These are phyloP conservation scores for Arion vulgaris DNA, from an alignment of 1,140 invertebrate genomes.

Conservation along the genomic window DNA sequence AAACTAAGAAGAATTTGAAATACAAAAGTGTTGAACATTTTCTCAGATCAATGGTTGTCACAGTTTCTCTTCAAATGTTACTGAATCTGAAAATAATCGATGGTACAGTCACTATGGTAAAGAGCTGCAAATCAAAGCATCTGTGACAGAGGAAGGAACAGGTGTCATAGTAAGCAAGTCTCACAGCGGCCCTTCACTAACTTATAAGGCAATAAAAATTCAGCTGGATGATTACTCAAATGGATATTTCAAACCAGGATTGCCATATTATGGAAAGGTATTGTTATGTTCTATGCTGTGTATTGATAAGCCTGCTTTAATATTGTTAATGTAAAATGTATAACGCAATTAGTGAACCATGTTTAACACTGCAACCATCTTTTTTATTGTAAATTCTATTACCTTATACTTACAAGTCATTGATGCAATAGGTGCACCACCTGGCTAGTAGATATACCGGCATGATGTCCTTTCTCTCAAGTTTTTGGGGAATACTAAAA, in stretches of 20 bases:
- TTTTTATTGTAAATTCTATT: too few species aligned
- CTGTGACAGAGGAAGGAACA: slow-evolving; percentile 62
- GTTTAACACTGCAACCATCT: too few species aligned
- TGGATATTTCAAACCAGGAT: slow-evolving; percentile 78
- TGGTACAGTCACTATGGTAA: slow-evolving; percentile 45
- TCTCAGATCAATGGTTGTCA: slow-evolving; percentile 66
- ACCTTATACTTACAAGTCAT: too few species aligned
- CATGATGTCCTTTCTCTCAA: too few species aligned
- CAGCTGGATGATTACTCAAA: slow-evolving; percentile 70
- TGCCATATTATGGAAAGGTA: slow-evolving; percentile 79
- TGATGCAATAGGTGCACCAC: too few species aligned
- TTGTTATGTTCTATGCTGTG: too few species aligned
- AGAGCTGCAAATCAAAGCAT: slow-evolving; percentile 54
- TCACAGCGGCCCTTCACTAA: slow-evolving; percentile 46
- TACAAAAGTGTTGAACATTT: slow-evolving; percentile 10
- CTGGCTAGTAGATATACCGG: too few species aligned
- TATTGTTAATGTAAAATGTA: too few species aligned
- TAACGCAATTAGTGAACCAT: too few species aligned
- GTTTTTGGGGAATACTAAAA: too few species aligned
- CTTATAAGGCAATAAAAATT: slow-evolving; percentile 48
- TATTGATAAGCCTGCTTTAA: too few species aligned
- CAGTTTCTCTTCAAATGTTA: slow-evolving; percentile 51
- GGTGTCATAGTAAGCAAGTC: slow-evolving; percentile 50
- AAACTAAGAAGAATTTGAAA: background rate
- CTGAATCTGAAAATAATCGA: slow-evolving; percentile 46